Base-by-base conservation (phyloP, 2,888 invertebrate genomes). In the Euzophera pinguis region DNA sequence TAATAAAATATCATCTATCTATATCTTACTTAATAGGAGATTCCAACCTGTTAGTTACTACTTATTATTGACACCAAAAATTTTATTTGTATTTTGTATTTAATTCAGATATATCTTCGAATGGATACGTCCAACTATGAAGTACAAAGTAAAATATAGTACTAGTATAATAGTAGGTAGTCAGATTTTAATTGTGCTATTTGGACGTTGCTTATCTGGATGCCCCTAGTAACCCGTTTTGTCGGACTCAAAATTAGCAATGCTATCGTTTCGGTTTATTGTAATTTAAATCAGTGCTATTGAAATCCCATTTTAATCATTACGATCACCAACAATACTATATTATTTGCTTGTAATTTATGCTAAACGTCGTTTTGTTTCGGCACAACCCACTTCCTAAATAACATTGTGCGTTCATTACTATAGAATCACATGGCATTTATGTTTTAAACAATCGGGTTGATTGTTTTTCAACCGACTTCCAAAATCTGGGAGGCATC, bases 361-460 rank as follows among this genome's bases (percentile, higher is more conserved):
- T 58, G 55, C 55, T 68, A 68, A 71, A 59, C 59, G 64, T 54
- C 71, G 59, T 69, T 71, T 71, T 69, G 71, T 71, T 63, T 57
- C 54, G 54, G 50, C 54, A 55, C 65, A 29, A 45, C 60, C 62
- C 57, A 62, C 61, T 69, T 71, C 71, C 68, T 59, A 55, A 53
- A 55, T 57, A 27, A 56, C 58, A 58, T 47, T 54, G 42, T 29
- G 38, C 27, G 34, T 41, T 50, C 16, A 13, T 53, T 22, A 13
- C n/a, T 27, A 39, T 27, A 13, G 10, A 39, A 32, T 29, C 29
- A 50, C 39, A 16, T 54, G 47, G 39, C 38, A 35, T 42, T 47
- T 32, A 29, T 8, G n/a, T 13, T 38, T 27, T 10, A 29, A 42
- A 47, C 53, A 51, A 42, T 32, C 2, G 39, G 10, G 14, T 22